Conservation (phyloP, 2,113 vertebrate genomes). For the Bujurquina vittata region DNA sequence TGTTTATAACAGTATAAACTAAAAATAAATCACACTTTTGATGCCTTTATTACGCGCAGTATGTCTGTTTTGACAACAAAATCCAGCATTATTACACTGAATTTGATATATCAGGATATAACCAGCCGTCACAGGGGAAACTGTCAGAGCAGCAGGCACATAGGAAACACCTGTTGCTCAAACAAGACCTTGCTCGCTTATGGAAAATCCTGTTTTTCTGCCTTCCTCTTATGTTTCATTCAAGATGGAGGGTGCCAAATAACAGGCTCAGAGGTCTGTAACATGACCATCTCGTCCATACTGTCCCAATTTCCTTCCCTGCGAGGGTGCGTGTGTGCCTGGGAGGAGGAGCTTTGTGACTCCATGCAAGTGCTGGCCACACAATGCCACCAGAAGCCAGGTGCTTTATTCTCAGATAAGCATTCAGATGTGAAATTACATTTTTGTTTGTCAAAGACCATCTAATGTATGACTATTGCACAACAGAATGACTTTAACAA, state of each 20-base stretch:
- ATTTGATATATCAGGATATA: neutral
- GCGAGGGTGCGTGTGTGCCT: conserved; percentile 81
- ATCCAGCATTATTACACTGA: neutral
- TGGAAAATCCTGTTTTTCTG: conserved; percentile 62
- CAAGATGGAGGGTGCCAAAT: conserved; percentile 83
- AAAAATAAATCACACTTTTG: neutral
- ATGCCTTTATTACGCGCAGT: neutral
- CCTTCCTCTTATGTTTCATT: conserved; percentile 55
- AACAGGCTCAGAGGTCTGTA: conserved; percentile 79
- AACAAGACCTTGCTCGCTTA: conserved; percentile 7
- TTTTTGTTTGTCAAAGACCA: conserved; percentile 58
- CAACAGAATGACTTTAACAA: neutral
- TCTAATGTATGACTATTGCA: neutral
- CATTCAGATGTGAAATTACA: conserved; percentile 36
- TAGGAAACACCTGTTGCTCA: conserved; percentile 45
- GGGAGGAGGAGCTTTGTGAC: conserved; percentile 76
- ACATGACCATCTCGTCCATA: conserved; percentile 79
- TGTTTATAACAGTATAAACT: neutral
- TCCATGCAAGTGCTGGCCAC: conserved; percentile 73
- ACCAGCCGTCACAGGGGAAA: neutral
- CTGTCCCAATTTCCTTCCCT: conserved; percentile 77
- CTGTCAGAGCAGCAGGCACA: neutral
- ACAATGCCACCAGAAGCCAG: conserved; percentile 79
- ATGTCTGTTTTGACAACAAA: neutral
- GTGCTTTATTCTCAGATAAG: conserved; percentile 75